These are phyloP conservation scores for Heteromormyrus szaboi DNA, from an alignment of 2,797 vertebrate species.

Conservation along the genomic window DNA sequence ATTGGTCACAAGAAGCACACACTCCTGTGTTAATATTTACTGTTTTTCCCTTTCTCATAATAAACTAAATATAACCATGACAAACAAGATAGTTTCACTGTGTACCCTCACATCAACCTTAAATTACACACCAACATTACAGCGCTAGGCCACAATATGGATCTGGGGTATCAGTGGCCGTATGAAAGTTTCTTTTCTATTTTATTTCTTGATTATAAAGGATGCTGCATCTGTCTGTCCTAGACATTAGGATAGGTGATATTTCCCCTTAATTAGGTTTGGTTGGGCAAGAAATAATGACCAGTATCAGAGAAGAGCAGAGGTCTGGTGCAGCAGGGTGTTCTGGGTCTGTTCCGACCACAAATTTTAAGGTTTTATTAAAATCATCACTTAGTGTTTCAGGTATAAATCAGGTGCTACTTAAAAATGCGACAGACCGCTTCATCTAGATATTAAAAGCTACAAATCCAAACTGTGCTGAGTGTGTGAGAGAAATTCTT, in stretches of 20 bases:
- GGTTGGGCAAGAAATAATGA: neutral
- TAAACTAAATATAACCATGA: neutral
- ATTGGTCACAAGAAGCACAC: neutral
- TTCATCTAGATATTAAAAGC: neutral
- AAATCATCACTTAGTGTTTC: neutral
- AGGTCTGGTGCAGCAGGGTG: neutral
- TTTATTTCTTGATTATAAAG: neutral
- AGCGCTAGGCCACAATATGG: neutral
- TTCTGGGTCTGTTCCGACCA: neutral
- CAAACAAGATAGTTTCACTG: neutral
- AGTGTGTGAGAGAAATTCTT: neutral
- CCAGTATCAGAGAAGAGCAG: neutral
- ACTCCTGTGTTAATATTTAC: too few species aligned
- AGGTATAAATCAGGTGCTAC: neutral
- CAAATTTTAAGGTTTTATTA: neutral
- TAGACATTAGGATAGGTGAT: neutral
- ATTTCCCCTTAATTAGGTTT: neutral
- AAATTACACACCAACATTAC: neutral
- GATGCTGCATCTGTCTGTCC: neutral
- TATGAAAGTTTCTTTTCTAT: neutral
- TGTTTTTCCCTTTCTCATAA: too few species aligned
- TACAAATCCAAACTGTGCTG: neutral
- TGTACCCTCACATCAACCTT: neutral
- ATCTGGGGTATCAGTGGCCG: neutral
- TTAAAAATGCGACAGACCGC: neutral